Percentiles rank a stretch among this genome's conserved stretches.
Evolutionary conservation across 2,797 vertebrate genomes (phyloP).

Genomic region (Calcarius lapponicus): DNA sequence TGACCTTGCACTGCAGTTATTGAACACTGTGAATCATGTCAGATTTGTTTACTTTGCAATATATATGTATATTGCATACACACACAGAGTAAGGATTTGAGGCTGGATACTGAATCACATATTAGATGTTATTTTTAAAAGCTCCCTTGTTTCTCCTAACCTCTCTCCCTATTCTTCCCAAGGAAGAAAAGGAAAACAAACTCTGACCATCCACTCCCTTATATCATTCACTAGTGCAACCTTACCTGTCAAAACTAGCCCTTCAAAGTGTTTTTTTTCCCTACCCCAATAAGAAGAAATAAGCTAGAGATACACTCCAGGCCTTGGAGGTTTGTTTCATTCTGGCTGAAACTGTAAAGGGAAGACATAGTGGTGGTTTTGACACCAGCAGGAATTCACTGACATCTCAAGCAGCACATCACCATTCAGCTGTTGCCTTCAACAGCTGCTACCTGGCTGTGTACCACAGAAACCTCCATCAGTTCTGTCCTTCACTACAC

Average conservation of each 20-base stretch:
- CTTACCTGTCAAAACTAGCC: neutral
- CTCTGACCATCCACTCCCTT: neutral
- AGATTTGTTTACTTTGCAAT: slow-evolving; percentile 6
- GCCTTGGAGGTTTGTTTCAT: neutral
- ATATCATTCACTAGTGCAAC: neutral
- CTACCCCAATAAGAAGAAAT: neutral
- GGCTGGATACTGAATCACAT: neutral
- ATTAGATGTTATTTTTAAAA: slow-evolving; percentile 40
- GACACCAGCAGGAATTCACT: neutral
- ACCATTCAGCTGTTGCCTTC: neutral
- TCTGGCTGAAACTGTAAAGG: neutral
- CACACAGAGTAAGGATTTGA: neutral
- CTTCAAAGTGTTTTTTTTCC: neutral
- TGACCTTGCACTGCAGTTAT: slow-evolving; percentile 15
- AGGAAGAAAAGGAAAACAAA: neutral
- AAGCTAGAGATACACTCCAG: neutral
- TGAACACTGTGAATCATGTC: neutral
- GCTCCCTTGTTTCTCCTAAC: neutral
- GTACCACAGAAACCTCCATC: neutral
- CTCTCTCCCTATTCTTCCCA: neutral
- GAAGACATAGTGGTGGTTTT: neutral
- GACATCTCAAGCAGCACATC: neutral
- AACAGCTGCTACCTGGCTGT: neutral
- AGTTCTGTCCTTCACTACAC: neutral
- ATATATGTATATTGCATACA: neutral